A percentile compares a stretch with the other conserved stretches of the same genome.
Evolutionary conservation across 2,797 vertebrate genomes (phyloP).

Genomic region (Rhinogobio ventralis): DNA sequence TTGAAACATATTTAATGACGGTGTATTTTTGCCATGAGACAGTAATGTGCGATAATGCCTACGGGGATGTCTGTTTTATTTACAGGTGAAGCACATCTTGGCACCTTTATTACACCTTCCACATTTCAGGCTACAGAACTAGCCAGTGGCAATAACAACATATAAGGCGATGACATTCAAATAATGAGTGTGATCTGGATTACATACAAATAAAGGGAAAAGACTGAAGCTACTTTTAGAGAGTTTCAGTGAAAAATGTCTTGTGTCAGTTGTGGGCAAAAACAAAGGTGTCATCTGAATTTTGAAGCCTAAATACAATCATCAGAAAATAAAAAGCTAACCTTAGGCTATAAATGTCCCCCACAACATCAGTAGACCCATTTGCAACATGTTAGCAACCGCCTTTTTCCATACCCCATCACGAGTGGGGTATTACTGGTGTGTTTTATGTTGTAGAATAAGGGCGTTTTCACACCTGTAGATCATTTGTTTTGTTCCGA

Average conservation of each 20-base stretch:
- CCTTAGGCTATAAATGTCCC: not conserved
- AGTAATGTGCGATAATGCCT: slow-evolving; percentile 11
- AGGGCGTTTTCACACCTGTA: no score
- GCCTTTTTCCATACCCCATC: not conserved
- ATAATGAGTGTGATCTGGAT: not conserved
- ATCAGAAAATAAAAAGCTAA: not conserved
- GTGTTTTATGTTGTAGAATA: not conserved
- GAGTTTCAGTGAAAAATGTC: not conserved
- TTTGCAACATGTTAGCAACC: not conserved
- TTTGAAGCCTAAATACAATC: not conserved
- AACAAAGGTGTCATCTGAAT: not conserved
- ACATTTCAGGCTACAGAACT: slow-evolving; percentile 4
- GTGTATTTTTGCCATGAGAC: slow-evolving; percentile 13
- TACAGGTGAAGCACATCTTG: slow-evolving; percentile 24
- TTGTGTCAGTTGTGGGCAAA: not conserved
- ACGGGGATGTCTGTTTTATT: not conserved
- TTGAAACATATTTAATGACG: slow-evolving; percentile 29
- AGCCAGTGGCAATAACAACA: slow-evolving; percentile 17
- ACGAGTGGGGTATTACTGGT: not conserved
- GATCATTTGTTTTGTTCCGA: no score
- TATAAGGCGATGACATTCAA: slow-evolving; percentile 15
- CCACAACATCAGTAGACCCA: not conserved
- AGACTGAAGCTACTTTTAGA: not conserved
- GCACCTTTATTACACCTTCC: slow-evolving; percentile 13
- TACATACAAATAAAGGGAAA: not conserved